Conservation (phyloP, 2,113 vertebrate species). For the Enhydra lutris region DNA sequence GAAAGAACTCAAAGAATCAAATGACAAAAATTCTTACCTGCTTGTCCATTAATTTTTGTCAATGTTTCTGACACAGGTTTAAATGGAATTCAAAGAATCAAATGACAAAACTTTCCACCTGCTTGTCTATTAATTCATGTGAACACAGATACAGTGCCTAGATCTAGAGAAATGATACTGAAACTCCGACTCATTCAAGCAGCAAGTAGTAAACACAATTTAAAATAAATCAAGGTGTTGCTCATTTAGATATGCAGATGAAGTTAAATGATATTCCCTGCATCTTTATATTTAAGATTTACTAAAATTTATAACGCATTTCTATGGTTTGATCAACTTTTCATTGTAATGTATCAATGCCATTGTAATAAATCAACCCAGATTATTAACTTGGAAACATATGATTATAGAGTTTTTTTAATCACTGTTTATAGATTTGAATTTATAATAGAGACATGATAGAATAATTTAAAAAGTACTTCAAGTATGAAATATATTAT, state of each 20-base stretch:
- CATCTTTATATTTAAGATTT: not conserved
- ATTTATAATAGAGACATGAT: not conserved
- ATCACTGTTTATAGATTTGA: not conserved
- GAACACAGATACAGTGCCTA: accelerated
- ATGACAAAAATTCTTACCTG: not conserved
- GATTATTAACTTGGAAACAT: not conserved
- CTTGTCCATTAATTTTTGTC: not conserved
- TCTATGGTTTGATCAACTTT: not conserved
- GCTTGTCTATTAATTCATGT: not conserved
- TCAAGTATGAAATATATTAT: not conserved
- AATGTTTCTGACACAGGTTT: not conserved
- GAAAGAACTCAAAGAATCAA: not conserved
- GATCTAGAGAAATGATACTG: not conserved
- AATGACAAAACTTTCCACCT: no score
- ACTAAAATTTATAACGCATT: not conserved
- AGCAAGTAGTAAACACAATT: not conserved
- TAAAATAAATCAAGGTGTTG: not conserved
- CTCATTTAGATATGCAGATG: not conserved
- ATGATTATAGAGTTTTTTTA: not conserved
- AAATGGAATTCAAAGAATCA: not conserved
- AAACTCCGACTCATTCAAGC: not conserved
- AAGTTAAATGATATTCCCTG: not conserved
- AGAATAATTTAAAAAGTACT: not conserved
- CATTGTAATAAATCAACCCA: not conserved
- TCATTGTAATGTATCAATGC: not conserved